phyloP scores from a whole-genome alignment of 2,888 invertebrate genomes.

The Camptogramma bilineatum region DNA sequence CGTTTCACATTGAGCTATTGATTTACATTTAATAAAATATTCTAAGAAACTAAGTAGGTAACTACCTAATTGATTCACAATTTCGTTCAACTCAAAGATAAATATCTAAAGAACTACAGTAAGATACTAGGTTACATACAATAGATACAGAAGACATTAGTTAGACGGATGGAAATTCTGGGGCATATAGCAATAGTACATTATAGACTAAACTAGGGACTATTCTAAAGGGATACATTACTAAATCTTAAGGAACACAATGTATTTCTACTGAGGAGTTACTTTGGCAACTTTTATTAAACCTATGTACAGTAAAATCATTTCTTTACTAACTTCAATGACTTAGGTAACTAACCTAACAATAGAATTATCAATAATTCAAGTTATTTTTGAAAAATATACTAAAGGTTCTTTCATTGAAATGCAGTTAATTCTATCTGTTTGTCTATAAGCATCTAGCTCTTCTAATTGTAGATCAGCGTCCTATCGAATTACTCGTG shows the following conservation, averaged over 20 bases:
- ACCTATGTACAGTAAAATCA: constrained; percentile 49
- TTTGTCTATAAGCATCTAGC: constrained; percentile 56
- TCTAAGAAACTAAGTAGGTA: too few relatives aligned
- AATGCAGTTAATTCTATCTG: constrained; percentile 38
- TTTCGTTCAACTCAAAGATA: constrained; percentile 49
- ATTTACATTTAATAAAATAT: too few relatives aligned
- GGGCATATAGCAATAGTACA: constrained; percentile 79
- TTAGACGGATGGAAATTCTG: constrained; percentile 86
- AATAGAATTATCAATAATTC: constrained; percentile 14
- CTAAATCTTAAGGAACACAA: constrained; percentile 44
- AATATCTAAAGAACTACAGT: constrained; percentile 73
- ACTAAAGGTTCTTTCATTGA: constrained; percentile 4
- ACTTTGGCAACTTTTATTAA: constrained; percentile 61
- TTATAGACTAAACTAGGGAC: constrained; percentile 52
- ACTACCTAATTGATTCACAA: constrained; percentile 55
- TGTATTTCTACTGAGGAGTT: constrained; percentile 37
- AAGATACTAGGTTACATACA: constrained; percentile 77
- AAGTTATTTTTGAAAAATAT: constrained; percentile 11
- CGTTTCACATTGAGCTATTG: too few relatives aligned
- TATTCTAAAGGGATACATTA: constrained; percentile 47
- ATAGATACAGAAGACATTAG: constrained; percentile 79
- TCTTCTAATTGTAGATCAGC: constrained; percentile 55
- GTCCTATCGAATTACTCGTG: constrained; percentile 34
- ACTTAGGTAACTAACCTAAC: constrained; percentile 9
- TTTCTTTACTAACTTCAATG: constrained; percentile 29